Evolutionary conservation across 1,140 invertebrate species (phyloP).

Genomic region (Pachyrhynchus sulphureomaculatus): DNA sequence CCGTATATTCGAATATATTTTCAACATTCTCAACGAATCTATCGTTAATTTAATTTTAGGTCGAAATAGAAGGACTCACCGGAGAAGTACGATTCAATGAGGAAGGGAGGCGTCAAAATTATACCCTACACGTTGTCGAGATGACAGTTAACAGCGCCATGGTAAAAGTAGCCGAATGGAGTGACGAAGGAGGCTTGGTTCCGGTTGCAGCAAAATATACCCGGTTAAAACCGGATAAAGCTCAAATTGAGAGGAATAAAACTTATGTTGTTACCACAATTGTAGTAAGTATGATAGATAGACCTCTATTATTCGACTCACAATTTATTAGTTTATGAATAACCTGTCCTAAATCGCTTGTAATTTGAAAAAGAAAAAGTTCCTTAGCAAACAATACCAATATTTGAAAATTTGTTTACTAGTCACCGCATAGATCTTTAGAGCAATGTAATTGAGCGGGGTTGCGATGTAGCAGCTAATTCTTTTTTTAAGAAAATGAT

Average conservation of each 20-base stretch:
- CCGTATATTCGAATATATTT: too few relatives aligned
- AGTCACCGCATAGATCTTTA: too few relatives aligned
- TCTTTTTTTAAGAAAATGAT: too few relatives aligned
- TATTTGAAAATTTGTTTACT: too few relatives aligned
- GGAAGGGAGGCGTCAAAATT: constrained; percentile 82
- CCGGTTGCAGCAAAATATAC: constrained; percentile 77
- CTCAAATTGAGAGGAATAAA: constrained; percentile 78
- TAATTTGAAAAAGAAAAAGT: too few relatives aligned
- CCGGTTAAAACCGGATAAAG: constrained; percentile 67
- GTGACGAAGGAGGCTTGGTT: constrained; percentile 76
- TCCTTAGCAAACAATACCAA: too few relatives aligned
- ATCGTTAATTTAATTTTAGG: too few relatives aligned
- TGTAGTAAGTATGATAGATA: constrained; percentile 66
- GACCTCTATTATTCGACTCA: background rate
- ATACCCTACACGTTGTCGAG: constrained; percentile 89
- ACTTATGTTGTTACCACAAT: constrained; percentile 91
- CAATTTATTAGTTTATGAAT: too few relatives aligned
- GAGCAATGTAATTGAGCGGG: too few relatives aligned
- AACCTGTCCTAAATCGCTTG: too few relatives aligned
- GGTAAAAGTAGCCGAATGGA: constrained; percentile 85
- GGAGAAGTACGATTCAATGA: constrained; percentile 88
- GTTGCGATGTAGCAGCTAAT: too few relatives aligned
- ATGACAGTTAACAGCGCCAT: constrained; percentile 87
- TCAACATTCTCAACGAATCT: background rate
- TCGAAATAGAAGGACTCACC: constrained; percentile 87